Percentiles rank a stretch among this genome's conserved stretches.
Conservation (phyloP, 2,888 invertebrate genomes). For the Campopleginae sp. region DNA sequence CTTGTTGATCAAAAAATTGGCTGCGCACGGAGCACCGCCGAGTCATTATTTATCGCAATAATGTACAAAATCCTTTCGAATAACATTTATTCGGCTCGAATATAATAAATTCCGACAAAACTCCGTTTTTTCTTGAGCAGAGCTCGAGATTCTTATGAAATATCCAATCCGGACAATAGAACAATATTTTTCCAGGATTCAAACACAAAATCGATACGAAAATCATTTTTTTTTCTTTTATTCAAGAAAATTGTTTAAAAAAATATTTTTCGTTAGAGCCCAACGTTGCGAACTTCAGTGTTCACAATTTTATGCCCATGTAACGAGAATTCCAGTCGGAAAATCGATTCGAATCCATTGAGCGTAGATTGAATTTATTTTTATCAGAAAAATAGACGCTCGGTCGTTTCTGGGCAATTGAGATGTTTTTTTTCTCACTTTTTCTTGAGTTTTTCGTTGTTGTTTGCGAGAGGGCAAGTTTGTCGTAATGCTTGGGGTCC, state of each 20-base stretch:
- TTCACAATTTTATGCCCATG: too few species aligned
- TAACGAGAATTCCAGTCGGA: too few species aligned
- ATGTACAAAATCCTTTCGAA: neutral
- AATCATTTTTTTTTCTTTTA: too few species aligned
- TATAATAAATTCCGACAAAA: neutral
- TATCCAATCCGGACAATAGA: too few species aligned
- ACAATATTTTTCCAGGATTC: too few species aligned
- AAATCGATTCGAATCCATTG: neutral
- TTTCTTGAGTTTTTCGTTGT: neutral
- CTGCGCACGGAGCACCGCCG: neutral
- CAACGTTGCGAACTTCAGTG: too few species aligned
- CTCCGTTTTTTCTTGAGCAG: too few species aligned
- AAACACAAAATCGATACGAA: too few species aligned
- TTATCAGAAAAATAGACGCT: neutral
- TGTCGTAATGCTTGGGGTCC: slow-evolving; percentile 9
- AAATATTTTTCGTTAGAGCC: too few species aligned
- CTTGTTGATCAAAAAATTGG: neutral
- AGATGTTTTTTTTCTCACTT: neutral
- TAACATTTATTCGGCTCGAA: neutral
- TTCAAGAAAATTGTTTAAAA: too few species aligned
- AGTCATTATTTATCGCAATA: neutral
- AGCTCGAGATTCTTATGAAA: too few species aligned
- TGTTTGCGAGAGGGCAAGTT: neutral
- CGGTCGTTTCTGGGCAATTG: neutral
- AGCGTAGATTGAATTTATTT: neutral